Conservation (phyloP, 2,113 vertebrate genomes). For the Pleuronectes platessa region DNA sequence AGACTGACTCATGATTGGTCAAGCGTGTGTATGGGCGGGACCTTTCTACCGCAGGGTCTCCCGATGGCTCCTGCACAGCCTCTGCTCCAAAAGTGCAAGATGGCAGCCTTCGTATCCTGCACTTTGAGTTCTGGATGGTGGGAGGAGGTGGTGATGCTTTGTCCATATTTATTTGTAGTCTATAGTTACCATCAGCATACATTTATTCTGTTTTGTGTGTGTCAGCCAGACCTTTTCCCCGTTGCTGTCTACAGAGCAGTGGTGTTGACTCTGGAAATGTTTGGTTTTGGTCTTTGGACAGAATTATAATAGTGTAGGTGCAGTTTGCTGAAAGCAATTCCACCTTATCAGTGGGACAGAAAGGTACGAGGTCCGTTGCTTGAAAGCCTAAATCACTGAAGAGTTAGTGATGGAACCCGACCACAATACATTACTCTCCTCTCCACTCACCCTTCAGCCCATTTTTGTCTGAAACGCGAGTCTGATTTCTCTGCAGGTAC, state of each 20-base stretch:
- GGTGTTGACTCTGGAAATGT: not conserved
- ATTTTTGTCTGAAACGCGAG: slow-evolving; percentile 15
- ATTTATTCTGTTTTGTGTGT: not conserved
- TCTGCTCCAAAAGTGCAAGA: no score
- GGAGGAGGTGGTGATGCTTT: no score
- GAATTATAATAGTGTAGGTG: not conserved
- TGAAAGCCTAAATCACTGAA: slow-evolving; percentile 11
- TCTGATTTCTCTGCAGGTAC: slow-evolving; percentile 2
- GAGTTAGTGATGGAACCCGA: slow-evolving; percentile 15
- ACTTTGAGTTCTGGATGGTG: no score
- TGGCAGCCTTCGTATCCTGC: no score
- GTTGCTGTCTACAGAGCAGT: not conserved
- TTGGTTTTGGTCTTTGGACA: not conserved
- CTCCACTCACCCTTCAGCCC: slow-evolving; percentile 9
- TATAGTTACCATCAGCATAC: no score
- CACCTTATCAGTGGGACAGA: slow-evolving; percentile 26
- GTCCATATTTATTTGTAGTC: not conserved
- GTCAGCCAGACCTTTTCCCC: not conserved
- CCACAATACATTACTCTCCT: slow-evolving; percentile 28
- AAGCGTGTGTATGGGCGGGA: no score
- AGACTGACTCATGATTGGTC: no score
- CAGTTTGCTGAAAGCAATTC: slow-evolving; percentile 45
- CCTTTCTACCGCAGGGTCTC: no score
- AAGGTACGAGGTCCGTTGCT: slow-evolving; percentile 17
- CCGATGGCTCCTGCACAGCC: no score